Evolutionary conservation across 2,888 invertebrate genomes (phyloP).

Genomic region (Marasmarcha lunaedactyla): DNA sequence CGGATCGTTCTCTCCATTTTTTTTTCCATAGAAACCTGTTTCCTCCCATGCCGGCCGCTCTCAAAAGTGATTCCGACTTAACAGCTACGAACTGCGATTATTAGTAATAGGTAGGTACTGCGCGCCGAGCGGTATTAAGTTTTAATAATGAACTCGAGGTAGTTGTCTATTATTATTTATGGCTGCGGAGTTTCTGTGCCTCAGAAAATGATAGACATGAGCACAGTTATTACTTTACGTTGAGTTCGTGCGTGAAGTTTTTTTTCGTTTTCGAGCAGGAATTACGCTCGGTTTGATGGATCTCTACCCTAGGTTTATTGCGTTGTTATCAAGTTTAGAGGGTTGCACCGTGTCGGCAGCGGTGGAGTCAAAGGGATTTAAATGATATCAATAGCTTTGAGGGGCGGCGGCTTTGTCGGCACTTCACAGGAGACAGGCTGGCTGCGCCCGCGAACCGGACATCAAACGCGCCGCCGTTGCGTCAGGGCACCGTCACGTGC

Average conservation of each 20-base stretch:
- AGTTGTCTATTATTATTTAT: background rate
- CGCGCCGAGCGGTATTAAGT: conserved; percentile 30
- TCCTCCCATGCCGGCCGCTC: conserved; percentile 37
- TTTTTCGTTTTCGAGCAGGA: background rate
- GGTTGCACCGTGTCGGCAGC: conserved; percentile 29
- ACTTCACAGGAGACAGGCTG: conserved; percentile 35
- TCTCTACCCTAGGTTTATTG: too few species aligned
- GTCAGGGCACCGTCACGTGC: conserved; percentile 46
- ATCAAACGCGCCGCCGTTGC: conserved; percentile 45
- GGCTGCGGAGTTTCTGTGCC: background rate
- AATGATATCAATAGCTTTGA: conserved; percentile 62
- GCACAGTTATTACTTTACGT: background rate
- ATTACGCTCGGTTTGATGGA: background rate
- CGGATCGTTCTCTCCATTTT: conserved; percentile 37
- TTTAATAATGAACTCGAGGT: conserved; percentile 28
- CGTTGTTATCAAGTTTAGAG: background rate
- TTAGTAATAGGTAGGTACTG: conserved; percentile 29
- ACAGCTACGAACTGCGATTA: conserved; percentile 57
- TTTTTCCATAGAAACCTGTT: conserved; percentile 51
- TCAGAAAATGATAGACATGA: background rate
- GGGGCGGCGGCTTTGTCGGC: conserved; percentile 60
- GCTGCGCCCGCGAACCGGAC: conserved; percentile 35
- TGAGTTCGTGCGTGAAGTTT: background rate
- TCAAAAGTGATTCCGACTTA: conserved; percentile 52
- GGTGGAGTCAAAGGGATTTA: conserved; percentile 55